Percentiles rank a stretch among this genome's conserved stretches.
Conservation (phyloP, 2,888 invertebrate genomes). For the Pachycephus smyrnensis region DNA sequence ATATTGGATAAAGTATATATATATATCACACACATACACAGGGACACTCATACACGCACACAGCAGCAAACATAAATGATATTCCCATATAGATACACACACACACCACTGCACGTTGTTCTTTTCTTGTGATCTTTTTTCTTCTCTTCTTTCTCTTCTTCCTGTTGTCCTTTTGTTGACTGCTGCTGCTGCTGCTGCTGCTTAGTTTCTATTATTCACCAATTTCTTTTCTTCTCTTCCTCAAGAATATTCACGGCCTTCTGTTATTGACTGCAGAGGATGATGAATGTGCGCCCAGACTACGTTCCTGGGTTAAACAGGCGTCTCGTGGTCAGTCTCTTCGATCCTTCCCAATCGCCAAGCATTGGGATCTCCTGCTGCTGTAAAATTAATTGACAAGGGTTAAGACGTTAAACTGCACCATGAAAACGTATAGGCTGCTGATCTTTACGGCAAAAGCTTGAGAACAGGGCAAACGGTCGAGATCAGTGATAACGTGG, state of each 20-base stretch:
- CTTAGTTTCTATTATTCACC: conserved; percentile 19
- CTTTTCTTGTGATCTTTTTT: not conserved
- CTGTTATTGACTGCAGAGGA: conserved; percentile 37
- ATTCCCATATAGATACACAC: not conserved
- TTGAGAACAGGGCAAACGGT: not conserved
- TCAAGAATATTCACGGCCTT: not conserved
- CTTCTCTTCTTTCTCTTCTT: not conserved
- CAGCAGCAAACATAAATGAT: not conserved
- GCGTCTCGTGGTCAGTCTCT: conserved; percentile 85
- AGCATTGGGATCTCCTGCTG: conserved; percentile 80
- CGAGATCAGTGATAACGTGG: not conserved
- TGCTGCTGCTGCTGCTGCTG: conserved; percentile 17
- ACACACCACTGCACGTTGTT: not conserved
- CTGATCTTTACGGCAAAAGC: not conserved
- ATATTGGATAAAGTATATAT: not conserved
- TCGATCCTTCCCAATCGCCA: conserved; percentile 86
- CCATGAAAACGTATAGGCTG: not conserved
- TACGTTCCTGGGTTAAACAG: conserved; percentile 71
- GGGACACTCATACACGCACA: not conserved
- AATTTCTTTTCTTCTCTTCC: conserved; percentile 5
- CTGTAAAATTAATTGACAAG: conserved; percentile 35
- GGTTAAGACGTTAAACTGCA: not conserved
- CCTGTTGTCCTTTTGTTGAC: conserved; percentile 2
- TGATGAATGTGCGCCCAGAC: conserved; percentile 20
- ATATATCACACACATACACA: not conserved